These are phyloP conservation scores for Pseudocheirus occidentalis DNA, from an alignment of 2,797 vertebrate species.

Conservation along the genomic window DNA sequence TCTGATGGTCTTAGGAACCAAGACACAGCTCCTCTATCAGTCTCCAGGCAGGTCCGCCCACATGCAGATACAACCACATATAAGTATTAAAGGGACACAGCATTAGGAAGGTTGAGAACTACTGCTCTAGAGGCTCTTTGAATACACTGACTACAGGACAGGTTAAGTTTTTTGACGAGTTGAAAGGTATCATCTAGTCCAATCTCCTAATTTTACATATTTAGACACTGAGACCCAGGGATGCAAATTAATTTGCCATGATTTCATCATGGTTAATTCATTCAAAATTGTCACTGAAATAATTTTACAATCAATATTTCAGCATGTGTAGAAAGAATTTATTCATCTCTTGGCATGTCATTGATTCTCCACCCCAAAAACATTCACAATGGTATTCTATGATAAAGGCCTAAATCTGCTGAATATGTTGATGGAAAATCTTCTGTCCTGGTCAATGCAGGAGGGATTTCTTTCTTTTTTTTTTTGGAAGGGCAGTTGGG, in stretches of 20 bases:
- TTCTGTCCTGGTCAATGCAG: not conserved
- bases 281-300: not conserved
- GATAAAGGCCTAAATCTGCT: not conserved
- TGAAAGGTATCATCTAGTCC: not conserved
- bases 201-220: not conserved
- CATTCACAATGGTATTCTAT: not conserved
- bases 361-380: not conserved
- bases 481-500: too few relatives aligned
- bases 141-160: not conserved
- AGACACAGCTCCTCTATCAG: too few relatives aligned
- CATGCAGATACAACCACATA: too few relatives aligned
- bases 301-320: not conserved
- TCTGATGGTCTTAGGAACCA: too few relatives aligned
- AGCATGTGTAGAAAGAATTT: not conserved
- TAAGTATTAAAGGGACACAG: too few relatives aligned
- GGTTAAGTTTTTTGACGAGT: not conserved
- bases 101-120: too few relatives aligned
- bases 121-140: not conserved
- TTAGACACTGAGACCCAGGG: not conserved
- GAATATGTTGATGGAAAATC: not conserved
- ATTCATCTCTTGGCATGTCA: not conserved
- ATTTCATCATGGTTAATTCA: not conserved
- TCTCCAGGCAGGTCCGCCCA: too few relatives aligned
- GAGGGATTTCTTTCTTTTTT: not conserved
- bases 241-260: not conserved